Base-by-base conservation (phyloP, 2,888 invertebrate species). In the Zele albiditarsus region DNA sequence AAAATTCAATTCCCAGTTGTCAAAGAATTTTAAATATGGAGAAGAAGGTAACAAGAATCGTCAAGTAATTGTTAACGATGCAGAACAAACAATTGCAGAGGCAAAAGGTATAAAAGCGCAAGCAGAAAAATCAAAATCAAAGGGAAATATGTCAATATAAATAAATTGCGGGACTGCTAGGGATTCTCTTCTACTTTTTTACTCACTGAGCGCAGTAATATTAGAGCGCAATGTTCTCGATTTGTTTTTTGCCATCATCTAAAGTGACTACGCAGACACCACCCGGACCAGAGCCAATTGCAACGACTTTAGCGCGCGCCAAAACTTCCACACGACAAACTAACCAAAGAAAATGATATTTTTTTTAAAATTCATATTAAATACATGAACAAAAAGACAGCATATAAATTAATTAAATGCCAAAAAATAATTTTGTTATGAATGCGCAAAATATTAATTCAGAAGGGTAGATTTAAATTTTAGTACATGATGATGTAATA, bases 321-420 rank as follows among this genome's bases (percentile, higher is more conserved):
- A 82, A 83, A 82, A 83, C 82, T 84, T 83, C 86, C 84, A 87
- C 83, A 83, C 88, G 88, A 84, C 84, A 84, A 81, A 88, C 88
- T 88, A 79, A 75, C 79, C 81, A 63, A n/a, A 58, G 14, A 73
- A 67, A 73, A 25, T n/a, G n/a, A 53, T 8, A 65, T 57, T 57
- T 67, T 38, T 31, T 28, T 49, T 57, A 8, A 38, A 38, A 38
- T 12, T 2, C 0, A 38, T 12, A 38, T 8, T 38, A 38, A 38
- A 8, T 12, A 6, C 12, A 6, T 2, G 12, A 38, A 8, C 0
- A 12, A 38, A n/a, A 4, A 31, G 14, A 20, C 12, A 63, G 23
- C 38, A 63, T 69, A 25, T 63, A 42, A 20, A 20, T 5, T 6
- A 53, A 53, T 46, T 46, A 53, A 65, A 62, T 23, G 31, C 38